Conservation (phyloP, 2,113 vertebrate species). For the Rhabdomys dilectus region DNA sequence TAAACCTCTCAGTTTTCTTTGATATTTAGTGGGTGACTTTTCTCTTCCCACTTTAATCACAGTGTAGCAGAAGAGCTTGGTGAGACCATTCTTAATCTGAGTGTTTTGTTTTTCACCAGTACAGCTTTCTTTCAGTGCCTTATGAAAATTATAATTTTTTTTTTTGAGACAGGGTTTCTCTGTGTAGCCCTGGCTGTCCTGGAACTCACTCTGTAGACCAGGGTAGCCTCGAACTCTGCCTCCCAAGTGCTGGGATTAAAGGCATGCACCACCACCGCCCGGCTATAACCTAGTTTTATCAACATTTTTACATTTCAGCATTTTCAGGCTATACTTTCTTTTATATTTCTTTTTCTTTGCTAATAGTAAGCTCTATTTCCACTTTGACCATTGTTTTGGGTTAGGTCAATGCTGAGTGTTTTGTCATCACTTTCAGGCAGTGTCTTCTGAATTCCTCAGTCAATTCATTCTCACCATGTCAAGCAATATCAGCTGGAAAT, state of each 20-base stretch:
- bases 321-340: background rate
- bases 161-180: too few species aligned
- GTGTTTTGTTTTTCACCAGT: background rate
- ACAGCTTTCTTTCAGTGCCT: background rate
- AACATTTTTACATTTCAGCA: background rate
- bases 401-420: background rate
- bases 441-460: background rate
- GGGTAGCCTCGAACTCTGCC: too few species aligned
- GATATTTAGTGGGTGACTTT: conserved; percentile 40
- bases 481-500: background rate
- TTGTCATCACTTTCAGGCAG: background rate
- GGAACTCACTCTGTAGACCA: too few species aligned
- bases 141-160: background rate
- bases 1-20: conserved; percentile 12
- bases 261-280: too few species aligned
- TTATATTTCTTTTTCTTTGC: background rate
- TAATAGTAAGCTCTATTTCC: background rate
- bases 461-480: background rate
- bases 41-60: background rate
- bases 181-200: too few species aligned
- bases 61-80: background rate
- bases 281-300: background rate
- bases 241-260: too few species aligned
- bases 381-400: background rate
- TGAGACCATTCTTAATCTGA: background rate